These are phyloP conservation scores for Habrosyne pyritoides DNA, from an alignment of 2,888 invertebrate species.

Conservation along the genomic window DNA sequence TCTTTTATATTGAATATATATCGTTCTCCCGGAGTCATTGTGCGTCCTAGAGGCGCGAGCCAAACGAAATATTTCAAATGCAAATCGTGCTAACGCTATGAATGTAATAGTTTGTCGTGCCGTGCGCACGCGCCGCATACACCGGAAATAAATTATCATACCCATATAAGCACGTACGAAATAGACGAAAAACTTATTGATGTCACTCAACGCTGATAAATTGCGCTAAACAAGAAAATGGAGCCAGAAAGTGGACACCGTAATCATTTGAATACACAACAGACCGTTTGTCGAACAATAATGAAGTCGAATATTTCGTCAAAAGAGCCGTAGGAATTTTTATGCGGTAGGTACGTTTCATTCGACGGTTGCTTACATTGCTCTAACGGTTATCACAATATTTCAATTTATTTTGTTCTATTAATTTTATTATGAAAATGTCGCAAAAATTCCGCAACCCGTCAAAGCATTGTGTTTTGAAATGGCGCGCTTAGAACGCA, in stretches of 20 bases:
- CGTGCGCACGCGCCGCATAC: conserved; percentile 78
- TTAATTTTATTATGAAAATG: conserved; percentile 20
- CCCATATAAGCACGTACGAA: conserved; percentile 78
- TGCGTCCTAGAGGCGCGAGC: conserved; percentile 71
- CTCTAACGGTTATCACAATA: conserved; percentile 54
- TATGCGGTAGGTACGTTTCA: conserved; percentile 47
- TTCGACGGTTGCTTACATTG: conserved; percentile 42
- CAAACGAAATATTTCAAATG: conserved; percentile 81
- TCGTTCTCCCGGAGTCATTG: conserved; percentile 69
- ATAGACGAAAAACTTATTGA: conserved; percentile 79
- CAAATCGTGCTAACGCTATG: conserved; percentile 82
- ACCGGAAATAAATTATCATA: conserved; percentile 84
- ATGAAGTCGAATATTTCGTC: conserved; percentile 38
- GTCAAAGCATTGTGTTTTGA: conserved; percentile 5
- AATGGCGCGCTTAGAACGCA: conserved; percentile 30
- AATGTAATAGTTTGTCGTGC: conserved; percentile 82
- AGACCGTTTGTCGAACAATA: conserved; percentile 35
- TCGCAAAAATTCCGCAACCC: conserved; percentile 18
- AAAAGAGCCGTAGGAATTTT: conserved; percentile 51
- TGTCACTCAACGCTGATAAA: conserved; percentile 74
- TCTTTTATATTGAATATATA: conserved; percentile 64
- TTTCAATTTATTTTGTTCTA: conserved; percentile 33
- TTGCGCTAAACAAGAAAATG: conserved; percentile 75
- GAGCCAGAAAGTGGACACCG: conserved; percentile 53
- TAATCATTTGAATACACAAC: conserved; percentile 56